Percentiles rank a stretch among this genome's conserved stretches.
Conservation (phyloP, 1,140 invertebrate genomes). For the Anoplolepis gracilipes region DNA sequence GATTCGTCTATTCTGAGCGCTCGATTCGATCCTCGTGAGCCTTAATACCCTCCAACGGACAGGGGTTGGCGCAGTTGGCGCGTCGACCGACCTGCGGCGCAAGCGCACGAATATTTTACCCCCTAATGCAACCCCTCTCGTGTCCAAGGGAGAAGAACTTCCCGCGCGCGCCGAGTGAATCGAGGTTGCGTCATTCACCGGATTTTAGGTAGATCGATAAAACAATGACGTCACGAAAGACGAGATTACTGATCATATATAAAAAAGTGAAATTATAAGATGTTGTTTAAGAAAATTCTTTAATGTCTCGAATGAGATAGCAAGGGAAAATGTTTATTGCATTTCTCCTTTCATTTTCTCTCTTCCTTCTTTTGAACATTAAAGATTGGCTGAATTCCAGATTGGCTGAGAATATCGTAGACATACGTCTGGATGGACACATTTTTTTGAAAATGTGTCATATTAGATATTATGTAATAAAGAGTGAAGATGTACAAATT, state of each 20-base stretch:
- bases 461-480: not conserved
- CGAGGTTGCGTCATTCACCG: slow-evolving; percentile 42
- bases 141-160: not conserved
- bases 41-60: slow-evolving; percentile 55
- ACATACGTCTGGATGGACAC: not conserved
- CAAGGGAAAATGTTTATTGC: not conserved
- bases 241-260: not conserved
- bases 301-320: not conserved
- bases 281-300: not conserved
- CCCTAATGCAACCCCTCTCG: not conserved
- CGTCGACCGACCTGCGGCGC: slow-evolving; percentile 36
- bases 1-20: slow-evolving; percentile 61
- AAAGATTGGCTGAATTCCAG: not conserved
- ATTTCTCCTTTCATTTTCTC: not conserved
- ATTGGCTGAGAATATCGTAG: not conserved
- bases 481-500: not conserved
- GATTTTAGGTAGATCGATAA: slow-evolving; percentile 16
- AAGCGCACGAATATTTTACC: slow-evolving; percentile 57
- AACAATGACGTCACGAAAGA: slow-evolving; percentile 5
- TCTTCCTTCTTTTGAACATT: not conserved
- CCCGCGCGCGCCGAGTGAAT: slow-evolving; percentile 5
- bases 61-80: slow-evolving; percentile 30
- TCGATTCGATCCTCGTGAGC: slow-evolving; percentile 70
- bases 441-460: not conserved
- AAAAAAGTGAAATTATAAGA: not conserved